Evolutionary conservation across 2,113 vertebrate species (phyloP).

Genomic region (Corythoichthys intestinalis): DNA sequence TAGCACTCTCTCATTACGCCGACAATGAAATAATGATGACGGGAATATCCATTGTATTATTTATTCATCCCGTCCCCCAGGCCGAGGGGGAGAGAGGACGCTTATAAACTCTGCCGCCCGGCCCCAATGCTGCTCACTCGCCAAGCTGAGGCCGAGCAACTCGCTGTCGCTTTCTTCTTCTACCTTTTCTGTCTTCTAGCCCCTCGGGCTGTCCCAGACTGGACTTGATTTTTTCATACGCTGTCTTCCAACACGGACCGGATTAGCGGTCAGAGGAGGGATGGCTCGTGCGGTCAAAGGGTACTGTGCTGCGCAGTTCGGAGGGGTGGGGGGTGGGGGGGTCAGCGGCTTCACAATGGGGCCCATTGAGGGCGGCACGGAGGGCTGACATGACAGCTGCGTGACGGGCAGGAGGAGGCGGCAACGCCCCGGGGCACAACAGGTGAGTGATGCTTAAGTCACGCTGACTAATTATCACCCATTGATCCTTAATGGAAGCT

Average conservation of each 20-base stretch:
- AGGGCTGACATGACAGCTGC: slow-evolving; percentile 57
- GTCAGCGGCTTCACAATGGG: neutral
- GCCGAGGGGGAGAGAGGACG: slow-evolving; percentile 70
- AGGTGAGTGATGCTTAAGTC: slow-evolving; percentile 66
- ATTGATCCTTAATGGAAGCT: slow-evolving; percentile 8
- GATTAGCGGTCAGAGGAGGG: slow-evolving; percentile 10
- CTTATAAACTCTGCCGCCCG: slow-evolving; percentile 73
- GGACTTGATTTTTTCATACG: slow-evolving; percentile 31
- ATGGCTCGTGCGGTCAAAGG: neutral
- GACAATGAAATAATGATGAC: slow-evolving; percentile 82
- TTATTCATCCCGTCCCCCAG: slow-evolving; percentile 77
- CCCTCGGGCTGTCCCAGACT: slow-evolving; percentile 24
- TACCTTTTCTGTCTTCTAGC: slow-evolving; percentile 22
- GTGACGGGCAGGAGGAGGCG: slow-evolving; percentile 37
- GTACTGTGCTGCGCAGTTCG: slow-evolving; percentile 5
- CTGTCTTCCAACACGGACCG: slow-evolving; percentile 15
- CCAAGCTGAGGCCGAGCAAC: slow-evolving; percentile 47
- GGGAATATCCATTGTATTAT: slow-evolving; percentile 81
- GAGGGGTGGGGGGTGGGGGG: neutral
- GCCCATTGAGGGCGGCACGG: neutral
- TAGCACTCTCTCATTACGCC: slow-evolving; percentile 77
- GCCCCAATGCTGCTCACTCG: slow-evolving; percentile 53
- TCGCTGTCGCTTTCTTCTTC: slow-evolving; percentile 15
- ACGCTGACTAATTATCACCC: slow-evolving; percentile 29
- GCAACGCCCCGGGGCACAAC: slow-evolving; percentile 39